These are phyloP conservation scores for Malurus splendens DNA, from an alignment of 2,797 vertebrate genomes.

Conservation along the genomic window DNA sequence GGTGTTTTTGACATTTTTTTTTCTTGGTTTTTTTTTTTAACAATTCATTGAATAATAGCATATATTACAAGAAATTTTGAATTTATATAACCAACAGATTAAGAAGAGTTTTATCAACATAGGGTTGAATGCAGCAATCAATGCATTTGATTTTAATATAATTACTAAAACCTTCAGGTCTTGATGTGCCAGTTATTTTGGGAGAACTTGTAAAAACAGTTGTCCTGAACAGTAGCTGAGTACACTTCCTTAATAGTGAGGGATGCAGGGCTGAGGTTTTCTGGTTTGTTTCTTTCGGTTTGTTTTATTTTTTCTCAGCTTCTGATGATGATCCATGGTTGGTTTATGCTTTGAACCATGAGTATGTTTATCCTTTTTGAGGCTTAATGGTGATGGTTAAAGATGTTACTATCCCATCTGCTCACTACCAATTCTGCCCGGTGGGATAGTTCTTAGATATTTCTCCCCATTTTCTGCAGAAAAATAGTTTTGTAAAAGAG, in stretches of 20 bases:
- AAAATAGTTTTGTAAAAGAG: background rate
- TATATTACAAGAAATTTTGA: background rate
- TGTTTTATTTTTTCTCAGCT: background rate
- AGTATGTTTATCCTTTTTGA: constrained; percentile 13
- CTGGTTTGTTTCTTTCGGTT: background rate
- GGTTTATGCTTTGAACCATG: background rate
- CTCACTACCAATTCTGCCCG: background rate
- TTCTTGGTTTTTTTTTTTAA: background rate
- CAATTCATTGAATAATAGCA: background rate
- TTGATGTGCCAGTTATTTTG: background rate
- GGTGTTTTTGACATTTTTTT: background rate
- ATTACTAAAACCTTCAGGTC: background rate
- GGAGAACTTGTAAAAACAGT: background rate
- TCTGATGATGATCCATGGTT: background rate
- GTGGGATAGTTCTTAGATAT: background rate
- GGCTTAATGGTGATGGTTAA: background rate
- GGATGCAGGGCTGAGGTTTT: background rate
- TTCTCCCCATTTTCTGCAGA: background rate
- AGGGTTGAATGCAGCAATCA: background rate
- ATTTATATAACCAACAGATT: background rate
- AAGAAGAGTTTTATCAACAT: background rate
- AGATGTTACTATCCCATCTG: background rate
- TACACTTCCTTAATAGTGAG: background rate
- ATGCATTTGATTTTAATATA: background rate
- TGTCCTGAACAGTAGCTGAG: background rate